These are phyloP conservation scores for Galaxias olidus DNA, from an alignment of 2,797 vertebrate genomes.

Conservation along the genomic window DNA sequence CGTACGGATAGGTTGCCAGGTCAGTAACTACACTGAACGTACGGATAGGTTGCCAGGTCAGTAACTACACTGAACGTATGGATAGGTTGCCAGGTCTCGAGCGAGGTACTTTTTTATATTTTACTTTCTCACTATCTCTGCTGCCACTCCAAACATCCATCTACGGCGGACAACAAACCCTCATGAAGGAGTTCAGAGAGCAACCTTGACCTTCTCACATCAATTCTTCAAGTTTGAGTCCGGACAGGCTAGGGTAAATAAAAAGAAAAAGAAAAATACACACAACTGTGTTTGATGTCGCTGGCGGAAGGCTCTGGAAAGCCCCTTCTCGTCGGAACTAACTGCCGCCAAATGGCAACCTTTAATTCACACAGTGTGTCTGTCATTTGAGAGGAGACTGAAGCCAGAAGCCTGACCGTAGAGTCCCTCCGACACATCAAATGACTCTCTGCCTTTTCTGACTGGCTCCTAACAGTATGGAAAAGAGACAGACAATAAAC, in stretches of 20 bases:
- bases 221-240: background rate
- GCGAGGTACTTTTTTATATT: background rate
- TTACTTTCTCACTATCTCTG: background rate
- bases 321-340: constrained; percentile 65
- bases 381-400: constrained; percentile 64
- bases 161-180: too few species aligned
- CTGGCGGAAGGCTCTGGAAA: constrained; percentile 56
- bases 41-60: too few species aligned
- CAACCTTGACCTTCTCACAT: constrained; percentile 41
- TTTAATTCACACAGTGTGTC: constrained; percentile 60
- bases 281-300: constrained; percentile 56
- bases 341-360: constrained; percentile 64
- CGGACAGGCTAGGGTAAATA: too few species aligned
- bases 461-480: constrained; percentile 28
- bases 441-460: constrained; percentile 29
- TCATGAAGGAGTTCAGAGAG: too few species aligned
- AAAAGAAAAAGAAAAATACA: background rate
- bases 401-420: constrained; percentile 64
- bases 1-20: too few species aligned
- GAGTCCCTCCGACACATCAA: constrained; percentile 59
- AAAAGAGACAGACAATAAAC: constrained; percentile 52
- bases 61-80: too few species aligned
- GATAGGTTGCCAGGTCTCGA: background rate
- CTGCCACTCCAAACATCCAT: too few species aligned
- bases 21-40: too few species aligned